phyloP scores from a whole-genome alignment of 2,113 vertebrate genomes.

The Macrotus californicus region DNA sequence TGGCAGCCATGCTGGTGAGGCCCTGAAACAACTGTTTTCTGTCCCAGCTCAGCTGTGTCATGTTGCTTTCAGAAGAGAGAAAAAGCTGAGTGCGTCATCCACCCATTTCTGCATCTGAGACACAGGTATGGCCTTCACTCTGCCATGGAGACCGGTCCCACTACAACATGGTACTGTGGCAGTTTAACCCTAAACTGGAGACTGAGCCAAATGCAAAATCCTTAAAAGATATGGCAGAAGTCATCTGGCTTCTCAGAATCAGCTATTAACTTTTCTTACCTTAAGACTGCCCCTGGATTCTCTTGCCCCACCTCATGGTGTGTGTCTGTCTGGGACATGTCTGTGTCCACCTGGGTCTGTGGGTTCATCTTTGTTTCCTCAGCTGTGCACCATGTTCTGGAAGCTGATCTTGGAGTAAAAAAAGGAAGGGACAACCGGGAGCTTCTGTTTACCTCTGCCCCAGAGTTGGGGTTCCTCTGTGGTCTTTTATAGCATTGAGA shows the following conservation, averaged over 20 bases:
- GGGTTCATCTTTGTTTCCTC: background rate
- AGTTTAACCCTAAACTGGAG: background rate
- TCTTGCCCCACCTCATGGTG: rapidly evolving
- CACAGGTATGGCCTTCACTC: background rate
- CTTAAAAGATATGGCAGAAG: background rate
- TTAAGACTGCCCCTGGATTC: background rate
- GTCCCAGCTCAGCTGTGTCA: background rate
- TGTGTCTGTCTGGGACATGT: background rate
- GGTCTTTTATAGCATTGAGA: background rate
- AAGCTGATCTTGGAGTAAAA: background rate
- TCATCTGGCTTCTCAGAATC: background rate
- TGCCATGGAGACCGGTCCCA: rapidly evolving
- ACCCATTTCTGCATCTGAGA: background rate
- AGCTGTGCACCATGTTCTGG: background rate
- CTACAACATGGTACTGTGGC: background rate
- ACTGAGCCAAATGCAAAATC: background rate
- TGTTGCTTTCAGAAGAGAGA: background rate
- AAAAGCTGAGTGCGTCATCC: background rate
- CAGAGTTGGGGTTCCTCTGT: background rate
- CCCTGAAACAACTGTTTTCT: background rate
- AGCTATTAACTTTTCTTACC: background rate
- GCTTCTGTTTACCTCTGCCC: background rate
- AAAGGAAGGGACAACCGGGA: background rate
- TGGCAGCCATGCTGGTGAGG: background rate
- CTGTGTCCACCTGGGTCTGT: background rate